These are phyloP conservation scores for Forbesichthys papilliferus DNA, from an alignment of 2,113 vertebrate species.

Conservation along the genomic window DNA sequence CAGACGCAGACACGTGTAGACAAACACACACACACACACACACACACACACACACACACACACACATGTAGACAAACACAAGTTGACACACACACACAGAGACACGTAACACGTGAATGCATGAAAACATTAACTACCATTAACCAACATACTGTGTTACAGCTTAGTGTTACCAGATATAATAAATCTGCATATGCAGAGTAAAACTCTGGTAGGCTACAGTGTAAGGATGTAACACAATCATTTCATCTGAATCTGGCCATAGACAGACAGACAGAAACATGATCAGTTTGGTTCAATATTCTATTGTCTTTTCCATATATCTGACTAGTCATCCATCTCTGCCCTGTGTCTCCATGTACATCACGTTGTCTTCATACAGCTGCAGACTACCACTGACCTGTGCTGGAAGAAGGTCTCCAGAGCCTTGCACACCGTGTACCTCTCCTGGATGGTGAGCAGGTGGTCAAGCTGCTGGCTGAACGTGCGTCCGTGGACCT, in stretches of 20 bases:
- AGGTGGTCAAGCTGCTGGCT: slow-evolving; percentile 96
- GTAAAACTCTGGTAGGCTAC: neutral
- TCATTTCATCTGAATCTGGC: too few species aligned
- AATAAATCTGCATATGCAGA: slow-evolving; percentile 1
- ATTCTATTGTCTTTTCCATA: slow-evolving; percentile 11
- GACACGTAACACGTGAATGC: neutral
- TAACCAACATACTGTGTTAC: neutral
- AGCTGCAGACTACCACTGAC: slow-evolving; percentile 57
- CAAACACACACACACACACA: slow-evolving; percentile 2
- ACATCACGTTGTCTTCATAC: neutral
- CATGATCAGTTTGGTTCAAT: too few species aligned
- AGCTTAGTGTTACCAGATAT: neutral
- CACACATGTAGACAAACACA: neutral
- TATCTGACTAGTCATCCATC: slow-evolving; percentile 1
- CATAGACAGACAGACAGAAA: too few species aligned
- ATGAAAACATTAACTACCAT: neutral
- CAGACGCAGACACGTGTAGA: neutral
- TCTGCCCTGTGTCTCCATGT: neutral
- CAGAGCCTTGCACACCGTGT: slow-evolving; percentile 88
- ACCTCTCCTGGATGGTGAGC: slow-evolving; percentile 91
- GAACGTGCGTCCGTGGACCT: slow-evolving; percentile 93
- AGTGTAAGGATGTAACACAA: too few species aligned
- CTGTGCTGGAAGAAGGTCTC: slow-evolving; percentile 99
- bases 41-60: slow-evolving; percentile 1
- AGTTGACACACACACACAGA: neutral